These are phyloP conservation scores for Epinephelus cyanopodus DNA, from an alignment of 2,113 vertebrate species.

Conservation along the genomic window DNA sequence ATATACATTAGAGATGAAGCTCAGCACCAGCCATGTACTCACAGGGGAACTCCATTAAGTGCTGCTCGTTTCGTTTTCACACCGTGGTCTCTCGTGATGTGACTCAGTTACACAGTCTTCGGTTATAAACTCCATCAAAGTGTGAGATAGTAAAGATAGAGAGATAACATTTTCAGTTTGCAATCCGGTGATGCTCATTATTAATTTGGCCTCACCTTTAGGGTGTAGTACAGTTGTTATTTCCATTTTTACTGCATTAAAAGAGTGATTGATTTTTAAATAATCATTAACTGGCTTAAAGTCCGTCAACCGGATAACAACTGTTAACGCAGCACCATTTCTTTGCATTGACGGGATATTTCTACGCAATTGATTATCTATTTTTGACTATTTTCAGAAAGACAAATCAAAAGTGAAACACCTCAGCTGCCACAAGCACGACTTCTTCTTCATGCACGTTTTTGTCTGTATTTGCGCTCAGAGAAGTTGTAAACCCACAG, in stretches of 20 bases:
- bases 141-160: neutral
- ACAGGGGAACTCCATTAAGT: slow-evolving; percentile 36
- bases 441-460: neutral
- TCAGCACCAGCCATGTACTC: neutral
- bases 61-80: slow-evolving; percentile 15
- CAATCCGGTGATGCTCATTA: neutral
- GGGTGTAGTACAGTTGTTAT: neutral
- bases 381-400: neutral
- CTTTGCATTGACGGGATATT: neutral
- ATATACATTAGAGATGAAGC: neutral
- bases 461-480: neutral
- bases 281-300: neutral
- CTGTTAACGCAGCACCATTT: neutral
- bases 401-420: neutral
- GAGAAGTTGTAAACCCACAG: neutral
- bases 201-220: neutral
- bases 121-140: neutral
- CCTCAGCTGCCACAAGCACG: neutral
- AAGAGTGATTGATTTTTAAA: neutral
- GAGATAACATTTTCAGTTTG: too few species aligned
- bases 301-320: neutral
- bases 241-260: neutral
- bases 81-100: neutral
- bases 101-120: neutral
- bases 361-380: accelerated